Conservation (phyloP, 2,113 vertebrate species). For the Lagopus leucura region DNA sequence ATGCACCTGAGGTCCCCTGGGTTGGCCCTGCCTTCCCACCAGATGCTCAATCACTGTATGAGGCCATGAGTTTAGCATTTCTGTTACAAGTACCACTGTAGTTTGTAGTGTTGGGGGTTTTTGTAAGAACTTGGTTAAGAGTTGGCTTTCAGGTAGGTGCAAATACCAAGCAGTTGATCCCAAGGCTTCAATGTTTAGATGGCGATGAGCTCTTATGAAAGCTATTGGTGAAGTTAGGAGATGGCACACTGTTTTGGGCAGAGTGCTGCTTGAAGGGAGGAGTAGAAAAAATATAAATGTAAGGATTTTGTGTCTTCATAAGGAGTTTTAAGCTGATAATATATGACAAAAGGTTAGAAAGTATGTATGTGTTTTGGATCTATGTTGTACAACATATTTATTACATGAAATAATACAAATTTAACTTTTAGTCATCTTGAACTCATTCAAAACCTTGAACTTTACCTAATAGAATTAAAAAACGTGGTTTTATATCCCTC, state of each 20-base stretch:
- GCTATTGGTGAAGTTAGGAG: not conserved
- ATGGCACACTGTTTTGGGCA: not conserved
- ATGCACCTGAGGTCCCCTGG: no score
- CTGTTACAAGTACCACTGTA: no score
- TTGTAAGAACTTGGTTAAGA: not conserved
- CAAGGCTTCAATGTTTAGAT: not conserved
- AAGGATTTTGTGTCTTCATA: not conserved
- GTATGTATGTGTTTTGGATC: not conserved
- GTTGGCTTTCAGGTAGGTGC: not conserved
- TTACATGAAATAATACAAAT: not conserved
- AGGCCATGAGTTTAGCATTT: no score
- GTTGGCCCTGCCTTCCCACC: no score
- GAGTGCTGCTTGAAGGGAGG: not conserved
- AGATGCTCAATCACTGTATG: no score
- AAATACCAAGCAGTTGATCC: not conserved
- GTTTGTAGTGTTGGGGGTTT: not conserved
- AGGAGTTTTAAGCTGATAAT: not conserved
- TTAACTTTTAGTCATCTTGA: not conserved
- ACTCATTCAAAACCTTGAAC: not conserved
- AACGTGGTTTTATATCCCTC: not conserved
- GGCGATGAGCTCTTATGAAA: not conserved
- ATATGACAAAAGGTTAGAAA: not conserved
- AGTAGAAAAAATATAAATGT: not conserved
- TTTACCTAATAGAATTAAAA: not conserved
- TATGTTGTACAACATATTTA: not conserved